Percentiles rank a stretch among this genome's conserved stretches.
Evolutionary conservation across 2,797 vertebrate species (phyloP).

Genomic region (Anableps anableps): DNA sequence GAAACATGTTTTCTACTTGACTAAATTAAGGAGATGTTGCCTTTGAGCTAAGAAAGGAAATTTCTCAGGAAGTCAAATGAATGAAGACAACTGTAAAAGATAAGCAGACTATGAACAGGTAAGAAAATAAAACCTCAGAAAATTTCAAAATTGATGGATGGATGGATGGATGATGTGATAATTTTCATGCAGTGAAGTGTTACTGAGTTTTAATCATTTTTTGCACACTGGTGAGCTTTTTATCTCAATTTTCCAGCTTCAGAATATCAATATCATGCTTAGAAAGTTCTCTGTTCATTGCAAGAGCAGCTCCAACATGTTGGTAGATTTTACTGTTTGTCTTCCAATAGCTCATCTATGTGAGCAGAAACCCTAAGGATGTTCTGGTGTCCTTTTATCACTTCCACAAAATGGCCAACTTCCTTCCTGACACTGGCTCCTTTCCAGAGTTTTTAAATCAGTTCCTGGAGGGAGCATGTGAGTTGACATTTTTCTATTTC

Average conservation of each 20-base stretch:
- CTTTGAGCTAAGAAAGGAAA: background rate
- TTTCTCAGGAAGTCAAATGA: background rate
- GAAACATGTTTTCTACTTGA: background rate
- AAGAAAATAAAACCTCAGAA: background rate
- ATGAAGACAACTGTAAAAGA: background rate
- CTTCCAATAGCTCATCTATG: slow-evolving; percentile 84
- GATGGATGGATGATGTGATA: background rate
- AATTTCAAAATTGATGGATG: background rate
- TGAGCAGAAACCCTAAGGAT: slow-evolving; percentile 90
- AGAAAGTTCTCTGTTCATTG: background rate
- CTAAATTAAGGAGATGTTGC: background rate
- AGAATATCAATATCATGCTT: background rate
- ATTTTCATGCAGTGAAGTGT: background rate
- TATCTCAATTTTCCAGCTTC: background rate
- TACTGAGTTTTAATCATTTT: background rate
- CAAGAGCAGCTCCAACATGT: background rate
- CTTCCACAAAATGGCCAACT: slow-evolving; percentile 87
- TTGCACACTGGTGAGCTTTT: background rate
- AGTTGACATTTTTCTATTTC: slow-evolving; percentile 32
- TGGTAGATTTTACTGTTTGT: background rate
- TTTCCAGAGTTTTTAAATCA: slow-evolving; percentile 82
- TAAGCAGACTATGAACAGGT: background rate
- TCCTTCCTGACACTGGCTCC: slow-evolving; percentile 79
- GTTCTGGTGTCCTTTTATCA: slow-evolving; percentile 87
- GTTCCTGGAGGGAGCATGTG: slow-evolving; percentile 84